Evolutionary conservation across 2,888 invertebrate genomes (phyloP), one percentile per base, ranked within the genome.

Genomic region (Rhodophaea formosa): DNA sequence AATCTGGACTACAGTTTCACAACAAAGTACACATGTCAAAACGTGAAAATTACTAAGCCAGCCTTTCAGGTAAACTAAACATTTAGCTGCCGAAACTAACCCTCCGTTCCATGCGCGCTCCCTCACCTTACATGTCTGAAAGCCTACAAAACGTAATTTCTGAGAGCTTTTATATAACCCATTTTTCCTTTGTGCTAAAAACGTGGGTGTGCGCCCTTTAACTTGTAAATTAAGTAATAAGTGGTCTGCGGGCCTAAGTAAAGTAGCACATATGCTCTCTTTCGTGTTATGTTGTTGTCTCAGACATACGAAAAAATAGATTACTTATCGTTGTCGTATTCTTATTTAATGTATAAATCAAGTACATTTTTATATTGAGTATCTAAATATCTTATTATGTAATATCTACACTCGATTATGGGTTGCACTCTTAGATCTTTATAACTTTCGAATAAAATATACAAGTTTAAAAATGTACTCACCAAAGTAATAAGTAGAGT

Each of bases 191-290:
- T 67, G 69, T 69, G 62, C 61, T 62, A 46, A 53, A 59, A 63
- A 58, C 59, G 69, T 61, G 61, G 65, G 64, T 55, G 67, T 43
- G 63, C 43, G 66, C 61, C 64, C 61, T 74, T 72, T 69, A 67
- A 71, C 72, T 74, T 75, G 70, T 70, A 69, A 73, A 75, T 72
- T 70, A 67, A 75, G 72, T 69, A 70, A 76, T 71, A 72, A 70
- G 69, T 68, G 65, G 63, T 64, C 59, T 65, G 61, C 60, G 54
- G 63, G 60, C 54, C 61, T 72, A 62, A 70, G 70, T 71, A 65
- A 69, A 66, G 66, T 56, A 64, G 60, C 58, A 65, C 57, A 70
- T 66, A 59, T 62, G 59, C 39, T 7, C 44, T 53, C 32, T 35
- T 17, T 60, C 32, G 32, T 16, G 15, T 35, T 53, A 58, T 56